phyloP scores from a whole-genome alignment of 2,888 invertebrate genomes.

The Meteorus colon region DNA sequence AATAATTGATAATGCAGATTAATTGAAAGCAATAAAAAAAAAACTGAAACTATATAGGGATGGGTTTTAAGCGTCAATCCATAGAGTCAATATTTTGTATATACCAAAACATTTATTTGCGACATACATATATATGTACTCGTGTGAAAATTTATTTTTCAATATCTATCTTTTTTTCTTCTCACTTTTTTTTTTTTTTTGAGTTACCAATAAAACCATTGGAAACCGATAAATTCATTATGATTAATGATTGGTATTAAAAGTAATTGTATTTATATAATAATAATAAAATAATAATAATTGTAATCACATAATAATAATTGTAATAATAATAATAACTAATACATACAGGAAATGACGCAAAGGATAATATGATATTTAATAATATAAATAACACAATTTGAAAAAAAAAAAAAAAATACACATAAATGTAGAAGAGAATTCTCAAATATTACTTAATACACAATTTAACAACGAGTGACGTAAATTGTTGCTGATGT shows the following conservation, averaged over 20 bases:
- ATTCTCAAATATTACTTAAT: constrained; percentile 4
- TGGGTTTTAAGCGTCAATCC: constrained; percentile 51
- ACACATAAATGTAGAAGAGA: constrained; percentile 19
- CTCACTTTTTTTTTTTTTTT: too few species aligned
- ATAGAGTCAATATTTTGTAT: constrained; percentile 47
- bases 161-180: neutral
- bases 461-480: constrained; percentile 2
- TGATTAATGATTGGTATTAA: constrained; percentile 30
- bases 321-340: constrained; percentile 20
- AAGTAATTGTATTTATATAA: constrained; percentile 43
- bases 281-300: constrained; percentile 45
- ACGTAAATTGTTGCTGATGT: constrained; percentile 12
- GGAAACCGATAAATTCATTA: constrained; percentile 44
- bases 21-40: constrained; percentile 23
- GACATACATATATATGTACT: constrained; percentile 52
- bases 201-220: constrained; percentile 47
- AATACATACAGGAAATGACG: constrained; percentile 22
- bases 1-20: neutral
- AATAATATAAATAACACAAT: constrained; percentile 9
- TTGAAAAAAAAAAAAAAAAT: constrained; percentile 5
- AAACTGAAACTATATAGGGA: constrained; percentile 38
- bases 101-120: constrained; percentile 54
- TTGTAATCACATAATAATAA: constrained; percentile 22
- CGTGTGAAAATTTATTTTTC: constrained; percentile 38
- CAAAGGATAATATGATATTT: constrained; percentile 12